These are phyloP conservation scores for Spicauda simplicius DNA, from an alignment of 2,888 invertebrate species.

Conservation along the genomic window DNA sequence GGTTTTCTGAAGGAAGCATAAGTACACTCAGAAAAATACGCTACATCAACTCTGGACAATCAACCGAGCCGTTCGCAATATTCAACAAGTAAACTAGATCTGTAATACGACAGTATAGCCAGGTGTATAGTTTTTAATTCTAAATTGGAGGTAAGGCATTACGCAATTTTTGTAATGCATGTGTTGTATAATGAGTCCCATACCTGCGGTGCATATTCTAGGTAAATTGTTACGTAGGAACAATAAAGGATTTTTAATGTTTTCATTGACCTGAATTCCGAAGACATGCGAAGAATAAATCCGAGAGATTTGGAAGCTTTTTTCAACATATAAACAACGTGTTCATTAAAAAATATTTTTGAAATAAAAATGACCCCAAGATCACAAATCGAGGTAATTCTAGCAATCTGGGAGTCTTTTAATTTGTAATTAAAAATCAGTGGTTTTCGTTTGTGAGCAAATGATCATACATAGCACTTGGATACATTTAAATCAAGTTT, in stretches of 20 bases:
- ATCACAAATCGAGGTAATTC: neutral
- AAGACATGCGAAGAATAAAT: neutral
- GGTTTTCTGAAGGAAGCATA: too few relatives aligned
- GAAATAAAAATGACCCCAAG: constrained; percentile 2
- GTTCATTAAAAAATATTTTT: neutral
- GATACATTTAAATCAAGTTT: constrained; percentile 34
- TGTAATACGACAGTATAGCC: neutral
- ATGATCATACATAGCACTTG: constrained; percentile 34
- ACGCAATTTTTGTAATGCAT: neutral
- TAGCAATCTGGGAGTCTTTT: neutral
- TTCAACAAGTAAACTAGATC: constrained; percentile 5
- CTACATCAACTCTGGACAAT: too few relatives aligned
- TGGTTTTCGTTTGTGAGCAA: constrained; percentile 25
- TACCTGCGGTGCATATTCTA: constrained; percentile 18
- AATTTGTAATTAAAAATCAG: constrained; percentile 7
- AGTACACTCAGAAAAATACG: too few relatives aligned
- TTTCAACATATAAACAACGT: neutral
- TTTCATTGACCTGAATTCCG: neutral
- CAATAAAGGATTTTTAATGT: constrained; percentile 14
- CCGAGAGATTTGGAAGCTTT: neutral
- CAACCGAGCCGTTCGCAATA: neutral
- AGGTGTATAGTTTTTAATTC: neutral
- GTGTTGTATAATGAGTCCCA: constrained; percentile 15
- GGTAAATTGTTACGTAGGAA: constrained; percentile 6
- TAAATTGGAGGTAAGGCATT: neutral